Evolutionary conservation across 2,888 invertebrate species (phyloP).

Genomic region (Phortica magna): DNA sequence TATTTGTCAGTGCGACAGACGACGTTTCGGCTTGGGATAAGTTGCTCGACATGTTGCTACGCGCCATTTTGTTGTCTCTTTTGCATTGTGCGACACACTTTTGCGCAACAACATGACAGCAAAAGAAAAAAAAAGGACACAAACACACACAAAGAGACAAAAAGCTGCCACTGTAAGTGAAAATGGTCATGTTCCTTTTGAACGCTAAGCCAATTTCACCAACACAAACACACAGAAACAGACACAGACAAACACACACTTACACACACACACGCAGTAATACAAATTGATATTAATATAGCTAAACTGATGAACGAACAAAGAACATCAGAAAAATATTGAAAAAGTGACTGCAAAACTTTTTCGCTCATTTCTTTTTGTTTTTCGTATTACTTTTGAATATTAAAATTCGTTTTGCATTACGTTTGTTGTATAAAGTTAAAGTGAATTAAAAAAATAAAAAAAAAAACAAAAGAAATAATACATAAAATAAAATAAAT

Average conservation of each 20-base stretch:
- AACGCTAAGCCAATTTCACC: background rate
- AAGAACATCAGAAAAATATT: background rate
- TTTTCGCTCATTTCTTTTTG: constrained; percentile 2
- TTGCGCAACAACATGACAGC: constrained; percentile 1
- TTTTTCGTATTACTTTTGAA: background rate
- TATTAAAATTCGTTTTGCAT: background rate
- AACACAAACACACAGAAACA: background rate
- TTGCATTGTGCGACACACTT: constrained; percentile 2
- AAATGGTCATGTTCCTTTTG: background rate
- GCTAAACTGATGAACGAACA: constrained; percentile 23
- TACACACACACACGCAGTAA: background rate
- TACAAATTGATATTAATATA: constrained; percentile 35
- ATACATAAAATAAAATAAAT: constrained; percentile 16
- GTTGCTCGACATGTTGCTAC: constrained; percentile 41
- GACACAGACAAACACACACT: background rate
- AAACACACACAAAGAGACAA: background rate
- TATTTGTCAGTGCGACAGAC: constrained; percentile 61
- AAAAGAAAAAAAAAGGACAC: background rate
- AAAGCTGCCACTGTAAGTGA: background rate
- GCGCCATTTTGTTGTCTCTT: background rate
- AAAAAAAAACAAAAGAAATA: constrained; percentile 10
- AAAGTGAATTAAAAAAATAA: constrained; percentile 28
- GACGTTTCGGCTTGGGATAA: constrained; percentile 68
- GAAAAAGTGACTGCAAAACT: constrained; percentile 1
- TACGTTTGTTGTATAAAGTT: constrained; percentile 4